These are phyloP conservation scores for Dasyurus viverrinus DNA, from an alignment of 2,113 vertebrate genomes.

Conservation along the genomic window DNA sequence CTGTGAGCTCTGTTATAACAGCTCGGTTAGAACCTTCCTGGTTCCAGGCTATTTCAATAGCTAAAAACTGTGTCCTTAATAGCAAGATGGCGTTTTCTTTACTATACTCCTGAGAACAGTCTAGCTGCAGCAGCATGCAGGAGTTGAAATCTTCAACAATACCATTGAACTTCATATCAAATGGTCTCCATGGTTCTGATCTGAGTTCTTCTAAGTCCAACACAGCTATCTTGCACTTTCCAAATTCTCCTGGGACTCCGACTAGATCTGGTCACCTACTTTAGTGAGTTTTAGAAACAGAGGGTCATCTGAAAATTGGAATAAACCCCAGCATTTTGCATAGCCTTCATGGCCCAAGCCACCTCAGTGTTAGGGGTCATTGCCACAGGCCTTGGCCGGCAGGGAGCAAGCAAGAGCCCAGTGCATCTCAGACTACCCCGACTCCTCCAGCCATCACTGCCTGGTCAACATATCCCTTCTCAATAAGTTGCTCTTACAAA, in stretches of 20 bases:
- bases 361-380: slow-evolving; percentile 85
- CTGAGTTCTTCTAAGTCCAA: slow-evolving; percentile 87
- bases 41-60: slow-evolving; percentile 89
- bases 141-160: slow-evolving; percentile 90
- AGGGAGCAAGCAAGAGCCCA: too few species aligned
- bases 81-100: slow-evolving; percentile 92
- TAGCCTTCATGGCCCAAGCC: slow-evolving; percentile 89
- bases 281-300: slow-evolving; percentile 89
- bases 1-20: slow-evolving; percentile 71
- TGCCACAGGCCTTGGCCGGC: too few species aligned
- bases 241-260: slow-evolving; percentile 84
- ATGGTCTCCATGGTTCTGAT: slow-evolving; percentile 86
- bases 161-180: slow-evolving; percentile 88
- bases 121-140: slow-evolving; percentile 88
- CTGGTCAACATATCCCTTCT: too few species aligned
- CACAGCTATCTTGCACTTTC: slow-evolving; percentile 81
- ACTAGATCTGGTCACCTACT: slow-evolving; percentile 90
- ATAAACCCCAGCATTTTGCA: slow-evolving; percentile 89
- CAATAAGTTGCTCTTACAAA: too few species aligned
- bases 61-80: slow-evolving; percentile 96
- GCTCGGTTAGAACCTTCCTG: slow-evolving; percentile 89
- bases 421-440: too few species aligned
- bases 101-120: slow-evolving; percentile 87
- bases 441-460: too few species aligned
- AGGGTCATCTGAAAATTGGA: slow-evolving; percentile 92